phyloP scores from a whole-genome alignment of 2,888 invertebrate genomes.

The Panorpa germanica region DNA sequence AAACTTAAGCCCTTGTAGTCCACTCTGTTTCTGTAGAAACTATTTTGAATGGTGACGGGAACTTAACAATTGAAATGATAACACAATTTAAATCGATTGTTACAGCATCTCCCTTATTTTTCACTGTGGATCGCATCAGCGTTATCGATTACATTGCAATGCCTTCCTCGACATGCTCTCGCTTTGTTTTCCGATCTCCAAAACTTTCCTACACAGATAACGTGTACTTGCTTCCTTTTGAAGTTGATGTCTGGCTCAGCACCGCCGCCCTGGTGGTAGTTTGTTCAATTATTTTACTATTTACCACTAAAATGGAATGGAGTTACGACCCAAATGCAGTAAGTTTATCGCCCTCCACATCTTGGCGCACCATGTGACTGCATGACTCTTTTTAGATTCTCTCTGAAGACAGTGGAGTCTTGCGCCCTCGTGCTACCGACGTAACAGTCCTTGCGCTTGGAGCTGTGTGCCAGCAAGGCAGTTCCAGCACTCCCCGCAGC shows the following conservation, averaged over 20 bases:
- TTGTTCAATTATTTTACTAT: constrained; percentile 23
- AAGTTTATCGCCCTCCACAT: neutral
- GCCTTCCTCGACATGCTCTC: constrained; percentile 44
- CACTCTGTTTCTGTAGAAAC: too few relatives aligned
- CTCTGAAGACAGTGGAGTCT: constrained; percentile 20
- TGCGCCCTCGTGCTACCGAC: constrained; percentile 28
- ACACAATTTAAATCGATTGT: constrained; percentile 9
- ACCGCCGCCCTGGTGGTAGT: constrained; percentile 27
- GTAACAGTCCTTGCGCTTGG: constrained; percentile 34
- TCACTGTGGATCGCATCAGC: constrained; percentile 37
- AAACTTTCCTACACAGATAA: constrained; percentile 53
- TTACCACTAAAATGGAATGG: constrained; percentile 27
- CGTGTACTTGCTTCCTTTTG: constrained; percentile 48
- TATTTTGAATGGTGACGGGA: too few relatives aligned
- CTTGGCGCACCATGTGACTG: constrained; percentile 11
- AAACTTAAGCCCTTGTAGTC: too few relatives aligned
- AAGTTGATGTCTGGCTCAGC: constrained; percentile 41
- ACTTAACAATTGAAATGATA: neutral
- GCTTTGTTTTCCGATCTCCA: constrained; percentile 53
- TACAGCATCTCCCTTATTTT: constrained; percentile 41
- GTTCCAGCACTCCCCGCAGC: constrained; percentile 13
- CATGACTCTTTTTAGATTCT: too few relatives aligned
- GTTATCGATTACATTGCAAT: constrained; percentile 46
- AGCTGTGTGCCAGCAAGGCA: constrained; percentile 43
- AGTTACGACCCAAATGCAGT: too few relatives aligned